Conservation (phyloP, 1,140 invertebrate species). For the Drosophila novamexicana region DNA sequence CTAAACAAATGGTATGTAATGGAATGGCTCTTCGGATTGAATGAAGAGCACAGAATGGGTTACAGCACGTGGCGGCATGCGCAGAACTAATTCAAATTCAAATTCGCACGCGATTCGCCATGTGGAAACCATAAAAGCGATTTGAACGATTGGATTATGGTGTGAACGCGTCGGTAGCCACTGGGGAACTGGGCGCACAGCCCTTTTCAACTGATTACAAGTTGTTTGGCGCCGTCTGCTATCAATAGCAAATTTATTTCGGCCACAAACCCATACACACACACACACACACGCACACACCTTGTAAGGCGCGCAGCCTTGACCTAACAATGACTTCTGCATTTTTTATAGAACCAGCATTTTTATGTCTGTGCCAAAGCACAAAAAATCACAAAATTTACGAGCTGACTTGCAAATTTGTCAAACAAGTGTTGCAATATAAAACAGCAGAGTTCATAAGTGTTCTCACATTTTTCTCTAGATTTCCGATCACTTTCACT, state of each 20-base stretch:
- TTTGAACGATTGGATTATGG: conserved; percentile 72
- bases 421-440: conserved; percentile 17
- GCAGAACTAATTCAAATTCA: conserved; percentile 45
- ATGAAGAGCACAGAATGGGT: neutral
- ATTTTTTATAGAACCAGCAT: conserved; percentile 38
- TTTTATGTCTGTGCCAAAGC: conserved; percentile 40
- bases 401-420: conserved; percentile 68
- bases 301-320: conserved; percentile 34
- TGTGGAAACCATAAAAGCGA: conserved; percentile 69
- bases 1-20: conserved; percentile 10
- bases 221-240: conserved; percentile 37
- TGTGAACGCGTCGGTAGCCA: conserved; percentile 45
- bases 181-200: conserved; percentile 56
- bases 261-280: conserved; percentile 14
- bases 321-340: conserved; percentile 63
- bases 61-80: conserved; percentile 24
- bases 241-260: conserved; percentile 72
- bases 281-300: neutral
- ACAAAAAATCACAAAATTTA: conserved; percentile 62
- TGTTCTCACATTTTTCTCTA: conserved; percentile 17
- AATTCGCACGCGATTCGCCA: conserved; percentile 74
- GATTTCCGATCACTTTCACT: neutral
- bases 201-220: conserved; percentile 74
- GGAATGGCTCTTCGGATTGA: neutral
- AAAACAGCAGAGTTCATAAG: conserved; percentile 20